Percentiles rank a stretch among this genome's conserved stretches.
phyloP scores from a whole-genome alignment of 1,140 invertebrate genomes.

The Trachelipus rathkii region DNA sequence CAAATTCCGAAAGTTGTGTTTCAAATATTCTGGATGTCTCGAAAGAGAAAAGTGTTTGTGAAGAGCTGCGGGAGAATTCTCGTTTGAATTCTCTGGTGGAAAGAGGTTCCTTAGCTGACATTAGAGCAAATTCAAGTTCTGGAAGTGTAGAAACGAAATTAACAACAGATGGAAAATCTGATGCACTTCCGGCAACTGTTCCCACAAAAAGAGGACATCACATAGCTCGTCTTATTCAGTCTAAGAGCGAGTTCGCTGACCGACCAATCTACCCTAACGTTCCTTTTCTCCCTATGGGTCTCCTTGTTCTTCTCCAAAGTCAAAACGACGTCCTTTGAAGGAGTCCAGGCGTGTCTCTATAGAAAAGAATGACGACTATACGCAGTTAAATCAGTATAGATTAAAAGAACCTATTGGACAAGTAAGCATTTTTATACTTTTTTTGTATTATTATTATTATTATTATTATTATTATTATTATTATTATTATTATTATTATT shows the following conservation, averaged over 20 bases:
- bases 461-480: neutral
- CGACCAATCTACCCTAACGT: slow-evolving; percentile 69
- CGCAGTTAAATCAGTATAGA: slow-evolving; percentile 92
- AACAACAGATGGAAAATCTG: neutral
- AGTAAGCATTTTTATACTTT: slow-evolving; percentile 50
- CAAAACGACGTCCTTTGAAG: slow-evolving; percentile 65
- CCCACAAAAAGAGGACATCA: slow-evolving; percentile 34
- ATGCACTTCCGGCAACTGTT: neutral
- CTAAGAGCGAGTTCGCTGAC: slow-evolving; percentile 42
- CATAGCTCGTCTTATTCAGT: slow-evolving; percentile 42
- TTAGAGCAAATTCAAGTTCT: slow-evolving; percentile 26
- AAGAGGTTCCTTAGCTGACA: slow-evolving; percentile 34
- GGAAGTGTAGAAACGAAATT: slow-evolving; percentile 29
- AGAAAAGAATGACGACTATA: slow-evolving; percentile 75
- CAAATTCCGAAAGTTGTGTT: neutral
- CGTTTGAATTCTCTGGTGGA: slow-evolving; percentile 42
- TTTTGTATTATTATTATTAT: too few species aligned
- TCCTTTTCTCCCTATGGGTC: slow-evolving; percentile 67
- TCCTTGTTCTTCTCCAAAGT: slow-evolving; percentile 69
- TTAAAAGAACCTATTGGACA: slow-evolving; percentile 91
- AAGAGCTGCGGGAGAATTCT: slow-evolving; percentile 35
- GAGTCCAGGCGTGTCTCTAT: slow-evolving; percentile 80
- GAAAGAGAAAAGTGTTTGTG: slow-evolving; percentile 29
- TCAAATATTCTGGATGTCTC: neutral
- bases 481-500: neutral